Evolutionary conservation across 2,113 vertebrate species (phyloP), one percentile per base, ranked within the genome.

Genomic region (Oncorhynchus nerka): DNA sequence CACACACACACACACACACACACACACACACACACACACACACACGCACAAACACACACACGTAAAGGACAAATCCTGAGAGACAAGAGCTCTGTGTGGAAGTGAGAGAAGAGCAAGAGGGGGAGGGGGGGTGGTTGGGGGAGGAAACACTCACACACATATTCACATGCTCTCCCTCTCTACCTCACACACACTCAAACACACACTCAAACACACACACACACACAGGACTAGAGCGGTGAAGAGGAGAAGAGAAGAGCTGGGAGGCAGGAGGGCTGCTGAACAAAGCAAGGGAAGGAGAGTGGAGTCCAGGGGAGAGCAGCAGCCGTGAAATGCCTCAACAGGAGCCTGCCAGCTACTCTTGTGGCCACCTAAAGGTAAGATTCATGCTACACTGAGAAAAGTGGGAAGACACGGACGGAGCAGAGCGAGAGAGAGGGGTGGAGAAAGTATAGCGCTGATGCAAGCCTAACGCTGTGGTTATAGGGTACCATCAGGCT

Each of bases 301-400:
- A 75, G 89, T 71, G 75, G 88, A 88, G 81, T 87, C 86, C 84
- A 71, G 84, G 84, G 61, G 76, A 83, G 82, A 79, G 78, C 76
- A 90, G 80, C 83, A 82, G 85, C 85, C 87, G 87, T 88, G 90
- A 91, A 82, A 93, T 92, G 92, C 89, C 88, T 91, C 77, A 83
- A 84, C 88, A 86, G 86, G 85, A 89, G 81, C 83, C 85, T 75
- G 83, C 77, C 83, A 86, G 88, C 86, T 82, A 90, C 90, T 85
- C 87, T 86, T 90, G 81, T 89, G 84, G 86, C 89, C 86, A 87
- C 84, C 87, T 90, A 85, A 93, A 93, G 91, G 92, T 93, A 93
- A 90, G 91, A 64, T 65, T 74, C 16, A 57, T 68, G 79, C 70
- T 49, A 12, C 6, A 20, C 73, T 59, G 77, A 75, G 66, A 48